Evolutionary conservation across 53 echinoderm and acorn worm genomes (phyloP).

Genomic region (Patiria pectinifera): DNA sequence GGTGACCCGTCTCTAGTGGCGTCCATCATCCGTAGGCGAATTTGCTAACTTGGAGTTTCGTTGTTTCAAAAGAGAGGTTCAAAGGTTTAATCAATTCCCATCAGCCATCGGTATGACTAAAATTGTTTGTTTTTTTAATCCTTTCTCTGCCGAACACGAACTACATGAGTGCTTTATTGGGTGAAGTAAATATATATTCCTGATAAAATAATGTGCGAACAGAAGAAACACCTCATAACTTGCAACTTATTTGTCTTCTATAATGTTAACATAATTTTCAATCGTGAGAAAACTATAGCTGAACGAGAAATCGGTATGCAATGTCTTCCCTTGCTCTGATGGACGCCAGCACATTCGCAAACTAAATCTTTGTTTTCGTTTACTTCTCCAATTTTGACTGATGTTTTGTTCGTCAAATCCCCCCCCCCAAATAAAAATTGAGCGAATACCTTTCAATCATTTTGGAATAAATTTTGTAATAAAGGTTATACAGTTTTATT

Average conservation of each 20-base stretch:
- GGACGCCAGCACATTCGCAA: conserved; percentile 1
- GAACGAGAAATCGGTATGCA: conserved; percentile 31
- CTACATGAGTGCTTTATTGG: neutral
- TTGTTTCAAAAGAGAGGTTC: neutral
- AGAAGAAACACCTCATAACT: too few relatives aligned
- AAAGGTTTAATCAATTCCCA: neutral
- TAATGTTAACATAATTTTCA: neutral
- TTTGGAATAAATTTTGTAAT: too few relatives aligned
- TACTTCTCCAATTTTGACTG: neutral
- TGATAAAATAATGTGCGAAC: too few relatives aligned
- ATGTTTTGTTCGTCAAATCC: neutral
- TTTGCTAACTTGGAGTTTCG: conserved; percentile 52
- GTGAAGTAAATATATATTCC: too few relatives aligned
- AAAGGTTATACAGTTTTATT: neutral
- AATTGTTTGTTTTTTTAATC: too few relatives aligned
- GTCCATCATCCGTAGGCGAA: conserved; percentile 54
- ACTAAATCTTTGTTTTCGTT: neutral
- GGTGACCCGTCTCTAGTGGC: neutral
- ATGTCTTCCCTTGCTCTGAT: conserved; percentile 37
- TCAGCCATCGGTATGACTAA: neutral
- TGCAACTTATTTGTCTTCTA: too few relatives aligned
- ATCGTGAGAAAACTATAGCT: neutral
- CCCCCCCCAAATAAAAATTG: neutral
- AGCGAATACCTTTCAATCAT: too few relatives aligned
- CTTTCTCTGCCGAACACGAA: neutral